These are phyloP conservation scores for Drosophila formosana DNA, from an alignment of 2,888 invertebrate genomes.

Conservation along the genomic window DNA sequence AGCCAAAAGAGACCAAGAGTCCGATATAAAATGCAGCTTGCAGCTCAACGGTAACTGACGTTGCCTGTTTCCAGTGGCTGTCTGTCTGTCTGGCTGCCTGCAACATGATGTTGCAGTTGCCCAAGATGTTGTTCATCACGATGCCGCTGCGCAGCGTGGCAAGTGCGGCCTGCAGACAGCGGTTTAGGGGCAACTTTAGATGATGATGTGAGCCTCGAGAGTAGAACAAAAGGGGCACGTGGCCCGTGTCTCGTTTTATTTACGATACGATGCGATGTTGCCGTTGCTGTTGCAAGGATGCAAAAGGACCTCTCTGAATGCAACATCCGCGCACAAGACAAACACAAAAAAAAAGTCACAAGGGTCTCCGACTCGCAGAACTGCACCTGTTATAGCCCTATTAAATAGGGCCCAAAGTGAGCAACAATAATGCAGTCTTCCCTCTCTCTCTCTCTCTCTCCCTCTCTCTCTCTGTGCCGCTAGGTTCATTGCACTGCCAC, in stretches of 20 bases:
- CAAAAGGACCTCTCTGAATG: constrained; percentile 40
- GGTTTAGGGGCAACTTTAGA: constrained; percentile 6
- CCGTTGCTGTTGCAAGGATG: constrained; percentile 47
- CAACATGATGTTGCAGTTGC: constrained; percentile 54
- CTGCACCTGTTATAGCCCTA: constrained; percentile 64
- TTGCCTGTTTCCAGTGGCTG: constrained; percentile 30
- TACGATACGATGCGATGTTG: constrained; percentile 39
- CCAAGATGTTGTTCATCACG: constrained; percentile 17
- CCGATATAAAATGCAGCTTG: constrained; percentile 57
- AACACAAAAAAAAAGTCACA: neutral
- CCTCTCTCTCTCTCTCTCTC: neutral
- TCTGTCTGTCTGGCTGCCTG: constrained; percentile 26
- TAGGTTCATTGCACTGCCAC: constrained; percentile 17
- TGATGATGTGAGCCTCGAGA: constrained; percentile 16
- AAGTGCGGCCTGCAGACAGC: neutral
- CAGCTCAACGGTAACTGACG: constrained; percentile 42
- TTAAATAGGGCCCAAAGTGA: constrained; percentile 38
- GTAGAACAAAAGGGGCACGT: constrained; percentile 48
- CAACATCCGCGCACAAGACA: constrained; percentile 46
- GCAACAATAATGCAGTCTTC: constrained; percentile 14
- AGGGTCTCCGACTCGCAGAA: constrained; percentile 8
- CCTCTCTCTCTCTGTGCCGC: constrained; percentile 11
- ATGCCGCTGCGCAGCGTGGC: neutral
- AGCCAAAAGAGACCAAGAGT: constrained; percentile 16
- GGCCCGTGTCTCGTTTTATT: constrained; percentile 44